A percentile compares a stretch with the other conserved stretches of the same genome.
These are phyloP conservation scores for Lysiphlebus fabarum DNA, from an alignment of 1,140 invertebrate species.

Conservation along the genomic window DNA sequence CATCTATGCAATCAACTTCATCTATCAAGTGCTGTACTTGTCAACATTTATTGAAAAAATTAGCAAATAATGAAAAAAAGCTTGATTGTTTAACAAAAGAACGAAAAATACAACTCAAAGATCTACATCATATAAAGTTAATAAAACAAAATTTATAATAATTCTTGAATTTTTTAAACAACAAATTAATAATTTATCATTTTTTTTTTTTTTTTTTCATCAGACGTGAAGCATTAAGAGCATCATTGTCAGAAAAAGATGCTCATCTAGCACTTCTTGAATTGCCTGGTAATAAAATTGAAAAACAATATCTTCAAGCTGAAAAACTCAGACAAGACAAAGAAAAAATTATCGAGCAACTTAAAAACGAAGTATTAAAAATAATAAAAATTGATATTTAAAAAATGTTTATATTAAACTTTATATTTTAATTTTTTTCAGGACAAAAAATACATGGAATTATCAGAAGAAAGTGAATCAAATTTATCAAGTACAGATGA, in stretches of 20 bases:
- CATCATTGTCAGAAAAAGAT: slow-evolving; percentile 82
- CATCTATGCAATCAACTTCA: slow-evolving; percentile 65
- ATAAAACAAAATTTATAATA: too few relatives aligned
- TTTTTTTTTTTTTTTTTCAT: too few relatives aligned
- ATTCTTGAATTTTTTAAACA: too few relatives aligned
- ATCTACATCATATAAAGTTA: slow-evolving; percentile 79
- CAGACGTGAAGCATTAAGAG: slow-evolving; percentile 78
- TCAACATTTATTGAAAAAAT: slow-evolving; percentile 58
- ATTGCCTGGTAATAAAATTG: slow-evolving; percentile 69
- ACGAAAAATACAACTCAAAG: slow-evolving; percentile 66
- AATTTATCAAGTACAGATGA: slow-evolving; percentile 31
- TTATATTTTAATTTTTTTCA: slow-evolving; percentile 21
- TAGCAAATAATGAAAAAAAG: slow-evolving; percentile 60
- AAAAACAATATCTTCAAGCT: slow-evolving; percentile 61
- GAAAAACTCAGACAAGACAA: slow-evolving; percentile 64
- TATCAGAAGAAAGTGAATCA: slow-evolving; percentile 30
- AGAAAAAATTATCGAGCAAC: slow-evolving; percentile 62
- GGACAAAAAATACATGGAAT: slow-evolving; percentile 43
- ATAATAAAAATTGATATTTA: slow-evolving; percentile 1
- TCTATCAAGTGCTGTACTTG: slow-evolving; percentile 67
- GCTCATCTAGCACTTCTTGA: slow-evolving; percentile 79
- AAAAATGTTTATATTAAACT: not conserved
- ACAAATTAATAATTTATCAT: too few relatives aligned
- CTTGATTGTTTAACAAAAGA: slow-evolving; percentile 60
- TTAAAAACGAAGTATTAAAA: slow-evolving; percentile 64